These are phyloP conservation scores for Salvelinus sp. DNA, from an alignment of 2,113 vertebrate genomes.

Conservation along the genomic window DNA sequence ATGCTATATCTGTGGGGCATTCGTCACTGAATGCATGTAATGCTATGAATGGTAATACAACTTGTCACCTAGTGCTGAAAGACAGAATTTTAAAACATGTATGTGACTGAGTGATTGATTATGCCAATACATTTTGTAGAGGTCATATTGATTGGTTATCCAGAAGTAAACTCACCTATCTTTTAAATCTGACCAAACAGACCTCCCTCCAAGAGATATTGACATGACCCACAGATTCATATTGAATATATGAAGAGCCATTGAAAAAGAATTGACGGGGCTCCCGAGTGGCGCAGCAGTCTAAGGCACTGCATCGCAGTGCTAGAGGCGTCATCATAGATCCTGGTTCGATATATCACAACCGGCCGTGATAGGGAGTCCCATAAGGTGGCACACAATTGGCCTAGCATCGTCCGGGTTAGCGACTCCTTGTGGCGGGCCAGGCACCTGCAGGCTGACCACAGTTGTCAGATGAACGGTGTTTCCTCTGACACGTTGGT, in stretches of 20 bases:
- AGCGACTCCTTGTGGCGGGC: too few relatives aligned
- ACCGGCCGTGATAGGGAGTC: too few relatives aligned
- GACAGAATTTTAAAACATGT: constrained; percentile 69
- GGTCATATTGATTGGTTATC: constrained; percentile 72
- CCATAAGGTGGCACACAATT: too few relatives aligned
- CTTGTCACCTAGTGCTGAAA: constrained; percentile 64
- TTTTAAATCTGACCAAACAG: background rate
- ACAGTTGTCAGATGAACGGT: background rate
- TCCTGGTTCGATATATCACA: too few relatives aligned
- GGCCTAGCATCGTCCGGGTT: too few relatives aligned
- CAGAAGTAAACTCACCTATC: constrained; percentile 28
- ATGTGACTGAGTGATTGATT: constrained; percentile 60
- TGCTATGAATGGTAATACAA: constrained; percentile 64
- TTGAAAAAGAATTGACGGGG: constrained; percentile 65
- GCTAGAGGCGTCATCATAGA: too few relatives aligned
- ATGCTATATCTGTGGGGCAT: constrained; percentile 3
- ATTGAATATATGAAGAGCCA: constrained; percentile 55
- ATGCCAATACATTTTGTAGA: constrained; percentile 53
- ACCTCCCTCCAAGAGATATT: constrained; percentile 8
- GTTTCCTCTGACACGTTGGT: constrained; percentile 45
- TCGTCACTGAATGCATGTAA: constrained; percentile 37
- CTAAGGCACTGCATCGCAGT: too few relatives aligned
- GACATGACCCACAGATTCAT: constrained; percentile 13
- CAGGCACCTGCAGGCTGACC: constrained; percentile 8
- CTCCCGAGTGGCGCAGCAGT: too few relatives aligned